Conservation (phyloP, 2,113 vertebrate genomes). For the Maccullochella peelii region DNA sequence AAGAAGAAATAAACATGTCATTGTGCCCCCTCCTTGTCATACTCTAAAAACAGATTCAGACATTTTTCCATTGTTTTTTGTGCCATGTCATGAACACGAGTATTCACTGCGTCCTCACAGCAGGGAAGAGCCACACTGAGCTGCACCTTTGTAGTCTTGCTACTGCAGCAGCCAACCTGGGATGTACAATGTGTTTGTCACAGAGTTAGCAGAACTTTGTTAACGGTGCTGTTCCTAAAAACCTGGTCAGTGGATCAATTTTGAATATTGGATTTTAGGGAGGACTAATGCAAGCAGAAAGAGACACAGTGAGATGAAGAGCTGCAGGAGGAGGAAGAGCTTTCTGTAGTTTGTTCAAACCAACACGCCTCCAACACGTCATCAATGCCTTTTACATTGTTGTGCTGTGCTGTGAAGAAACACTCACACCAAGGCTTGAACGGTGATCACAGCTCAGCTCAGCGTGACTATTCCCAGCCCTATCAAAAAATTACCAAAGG, state of each 20-base stretch:
- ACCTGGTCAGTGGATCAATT: too few relatives aligned
- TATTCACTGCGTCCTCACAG: background rate
- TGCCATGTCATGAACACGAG: background rate
- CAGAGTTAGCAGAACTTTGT: too few relatives aligned
- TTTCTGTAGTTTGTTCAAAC: too few relatives aligned
- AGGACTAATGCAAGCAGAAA: too few relatives aligned
- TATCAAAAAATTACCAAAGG: background rate
- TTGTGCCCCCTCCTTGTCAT: background rate
- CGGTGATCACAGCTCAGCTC: slow-evolving; percentile 20
- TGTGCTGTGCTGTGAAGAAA: slow-evolving; percentile 20
- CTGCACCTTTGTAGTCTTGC: background rate
- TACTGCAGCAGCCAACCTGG: background rate
- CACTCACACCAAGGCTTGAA: background rate
- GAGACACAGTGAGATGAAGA: too few relatives aligned
- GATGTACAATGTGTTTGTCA: too few relatives aligned
- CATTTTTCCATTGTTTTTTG: background rate
- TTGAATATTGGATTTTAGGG: too few relatives aligned
- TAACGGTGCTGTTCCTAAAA: too few relatives aligned
- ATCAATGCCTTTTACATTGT: background rate
- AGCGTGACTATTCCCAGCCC: background rate
- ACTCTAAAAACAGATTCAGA: slow-evolving; percentile 46
- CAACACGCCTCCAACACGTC: background rate
- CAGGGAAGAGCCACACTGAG: background rate
- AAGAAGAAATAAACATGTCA: slow-evolving; percentile 1
- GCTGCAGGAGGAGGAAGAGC: too few relatives aligned